These are phyloP conservation scores for Leptopilina syphax DNA, from an alignment of 2,888 invertebrate species.

Conservation along the genomic window DNA sequence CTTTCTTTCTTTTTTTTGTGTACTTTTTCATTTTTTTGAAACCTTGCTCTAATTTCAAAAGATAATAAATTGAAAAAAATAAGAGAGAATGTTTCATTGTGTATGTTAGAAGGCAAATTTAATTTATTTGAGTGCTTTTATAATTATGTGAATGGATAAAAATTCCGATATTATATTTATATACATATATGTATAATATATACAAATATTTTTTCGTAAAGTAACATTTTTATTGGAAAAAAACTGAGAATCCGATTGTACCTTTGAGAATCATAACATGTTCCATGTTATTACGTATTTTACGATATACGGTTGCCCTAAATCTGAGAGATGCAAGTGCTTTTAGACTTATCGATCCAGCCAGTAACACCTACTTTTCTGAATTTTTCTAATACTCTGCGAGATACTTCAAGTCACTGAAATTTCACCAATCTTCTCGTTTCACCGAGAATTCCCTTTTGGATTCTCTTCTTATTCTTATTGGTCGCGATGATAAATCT, in stretches of 20 bases:
- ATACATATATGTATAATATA: background rate
- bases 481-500: background rate
- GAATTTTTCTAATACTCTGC: slow-evolving; percentile 80
- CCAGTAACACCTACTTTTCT: slow-evolving; percentile 38
- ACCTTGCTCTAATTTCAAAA: slow-evolving; percentile 6
- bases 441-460: background rate
- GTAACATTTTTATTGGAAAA: background rate
- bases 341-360: slow-evolving; percentile 36
- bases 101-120: background rate
- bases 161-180: background rate
- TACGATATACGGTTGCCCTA: slow-evolving; percentile 31
- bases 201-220: background rate
- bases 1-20: background rate
- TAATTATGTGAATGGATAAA: background rate
- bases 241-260: background rate
- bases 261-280: background rate
- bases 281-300: slow-evolving; percentile 15
- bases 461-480: slow-evolving; percentile 71
- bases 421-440: slow-evolving; percentile 14
- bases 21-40: background rate
- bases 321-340: slow-evolving; percentile 33
- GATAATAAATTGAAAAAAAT: background rate
- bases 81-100: background rate
- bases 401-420: slow-evolving; percentile 87
- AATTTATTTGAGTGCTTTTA: slow-evolving; percentile 10